Evolutionary conservation across 2,797 vertebrate species (phyloP).

Genomic region (Pogoniulus pusillus): DNA sequence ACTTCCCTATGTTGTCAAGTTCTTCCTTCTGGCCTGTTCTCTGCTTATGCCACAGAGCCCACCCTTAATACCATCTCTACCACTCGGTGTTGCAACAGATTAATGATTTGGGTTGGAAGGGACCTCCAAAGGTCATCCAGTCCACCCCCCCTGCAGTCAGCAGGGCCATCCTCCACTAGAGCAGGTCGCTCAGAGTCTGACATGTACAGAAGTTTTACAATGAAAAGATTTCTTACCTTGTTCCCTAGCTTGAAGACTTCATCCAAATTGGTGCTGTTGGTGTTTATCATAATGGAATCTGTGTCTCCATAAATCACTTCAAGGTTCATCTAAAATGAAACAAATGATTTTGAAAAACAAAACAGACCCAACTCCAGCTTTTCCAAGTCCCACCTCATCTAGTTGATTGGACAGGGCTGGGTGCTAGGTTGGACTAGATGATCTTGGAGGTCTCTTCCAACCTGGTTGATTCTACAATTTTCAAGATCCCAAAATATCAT

Average conservation of each 20-base stretch:
- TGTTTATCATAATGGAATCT: constrained; percentile 99
- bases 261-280: constrained; percentile 91
- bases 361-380: background rate
- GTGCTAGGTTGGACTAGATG: too few relatives aligned
- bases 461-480: too few relatives aligned
- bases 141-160: too few relatives aligned
- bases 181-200: background rate
- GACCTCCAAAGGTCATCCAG: too few relatives aligned
- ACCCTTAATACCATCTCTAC: background rate
- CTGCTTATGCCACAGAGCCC: background rate
- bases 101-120: too few relatives aligned
- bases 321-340: constrained; percentile 90
- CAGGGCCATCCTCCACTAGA: too few relatives aligned
- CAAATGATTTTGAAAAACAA: constrained; percentile 30
- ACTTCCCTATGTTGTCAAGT: background rate
- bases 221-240: constrained; percentile 80
- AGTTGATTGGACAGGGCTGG: too few relatives aligned
- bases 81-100: background rate
- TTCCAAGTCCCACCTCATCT: background rate
- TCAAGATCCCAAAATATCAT: background rate
- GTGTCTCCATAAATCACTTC: constrained; percentile 99
- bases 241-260: constrained; percentile 96
- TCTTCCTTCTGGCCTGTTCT: background rate
- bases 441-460: too few relatives aligned
- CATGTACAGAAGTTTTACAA: background rate